These are phyloP conservation scores for Morphnarchus princeps DNA, from an alignment of 2,113 vertebrate species.

Conservation along the genomic window DNA sequence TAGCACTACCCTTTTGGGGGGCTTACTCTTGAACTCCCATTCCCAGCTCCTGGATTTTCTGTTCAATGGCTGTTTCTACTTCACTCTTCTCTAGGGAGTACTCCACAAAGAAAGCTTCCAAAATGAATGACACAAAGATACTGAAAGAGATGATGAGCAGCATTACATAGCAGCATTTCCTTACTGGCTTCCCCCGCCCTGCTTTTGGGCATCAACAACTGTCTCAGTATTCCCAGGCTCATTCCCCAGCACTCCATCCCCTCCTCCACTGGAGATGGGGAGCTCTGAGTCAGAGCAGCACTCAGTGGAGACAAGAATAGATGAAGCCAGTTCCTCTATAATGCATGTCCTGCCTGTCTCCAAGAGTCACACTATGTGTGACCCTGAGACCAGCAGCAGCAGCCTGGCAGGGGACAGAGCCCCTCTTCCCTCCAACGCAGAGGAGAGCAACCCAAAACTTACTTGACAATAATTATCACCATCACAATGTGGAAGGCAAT, in stretches of 20 bases:
- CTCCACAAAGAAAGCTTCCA: conserved; percentile 94
- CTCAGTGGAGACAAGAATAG: neutral
- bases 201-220: neutral
- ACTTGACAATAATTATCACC: conserved; percentile 94
- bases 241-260: neutral
- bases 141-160: conserved; percentile 51
- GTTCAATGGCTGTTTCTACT: conserved; percentile 90
- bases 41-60: conserved; percentile 90
- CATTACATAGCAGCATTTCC: neutral
- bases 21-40: conserved; percentile 85
- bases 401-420: neutral
- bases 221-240: neutral
- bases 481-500: conserved; percentile 89
- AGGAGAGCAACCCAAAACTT: conserved; percentile 13
- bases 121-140: conserved; percentile 92
- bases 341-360: neutral
- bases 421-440: fast-evolving
- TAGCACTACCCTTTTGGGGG: neutral
- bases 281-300: neutral
- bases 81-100: conserved; percentile 89
- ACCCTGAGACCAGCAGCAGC: neutral
- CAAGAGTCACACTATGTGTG: neutral
- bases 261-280: neutral
- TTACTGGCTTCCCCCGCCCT: neutral
- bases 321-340: neutral